Evolutionary conservation across 92 coral and sea anemone genomes (phyloP).

Genomic region (Epizoanthus illoricatus): DNA sequence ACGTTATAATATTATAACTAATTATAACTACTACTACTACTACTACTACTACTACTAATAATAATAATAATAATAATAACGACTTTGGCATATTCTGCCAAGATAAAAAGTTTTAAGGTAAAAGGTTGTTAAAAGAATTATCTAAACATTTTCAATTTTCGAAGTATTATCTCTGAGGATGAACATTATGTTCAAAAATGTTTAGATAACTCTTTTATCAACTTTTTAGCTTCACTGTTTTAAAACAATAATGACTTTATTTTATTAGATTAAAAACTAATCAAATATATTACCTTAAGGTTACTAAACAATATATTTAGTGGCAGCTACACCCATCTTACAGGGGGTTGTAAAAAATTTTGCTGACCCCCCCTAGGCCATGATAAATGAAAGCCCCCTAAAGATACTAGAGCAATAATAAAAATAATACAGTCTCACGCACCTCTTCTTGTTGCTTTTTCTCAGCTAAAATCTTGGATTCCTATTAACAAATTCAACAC

Average conservation of each 20-base stretch:
- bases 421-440: neutral
- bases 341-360: too few species aligned
- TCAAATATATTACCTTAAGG: too few species aligned
- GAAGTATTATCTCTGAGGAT: too few species aligned
- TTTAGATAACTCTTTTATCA: too few species aligned
- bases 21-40: neutral
- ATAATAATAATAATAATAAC: neutral
- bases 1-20: neutral
- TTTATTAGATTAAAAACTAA: too few species aligned
- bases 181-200: too few species aligned
- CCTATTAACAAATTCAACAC: constrained; percentile 1
- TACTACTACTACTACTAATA: neutral
- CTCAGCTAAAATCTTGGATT: constrained; percentile 21
- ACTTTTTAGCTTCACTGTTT: too few species aligned
- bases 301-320: neutral
- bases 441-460: constrained; percentile 30
- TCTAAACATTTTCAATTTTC: too few species aligned
- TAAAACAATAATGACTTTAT: too few species aligned
- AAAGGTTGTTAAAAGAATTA: too few species aligned
- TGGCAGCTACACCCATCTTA: neutral
- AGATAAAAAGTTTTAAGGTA: too few species aligned
- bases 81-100: too few species aligned
- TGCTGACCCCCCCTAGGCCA: neutral
- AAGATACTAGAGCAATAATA: neutral
- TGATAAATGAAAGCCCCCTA: neutral